phyloP scores from a whole-genome alignment of 2,888 invertebrate genomes.

The Trichopria drosophilae region DNA sequence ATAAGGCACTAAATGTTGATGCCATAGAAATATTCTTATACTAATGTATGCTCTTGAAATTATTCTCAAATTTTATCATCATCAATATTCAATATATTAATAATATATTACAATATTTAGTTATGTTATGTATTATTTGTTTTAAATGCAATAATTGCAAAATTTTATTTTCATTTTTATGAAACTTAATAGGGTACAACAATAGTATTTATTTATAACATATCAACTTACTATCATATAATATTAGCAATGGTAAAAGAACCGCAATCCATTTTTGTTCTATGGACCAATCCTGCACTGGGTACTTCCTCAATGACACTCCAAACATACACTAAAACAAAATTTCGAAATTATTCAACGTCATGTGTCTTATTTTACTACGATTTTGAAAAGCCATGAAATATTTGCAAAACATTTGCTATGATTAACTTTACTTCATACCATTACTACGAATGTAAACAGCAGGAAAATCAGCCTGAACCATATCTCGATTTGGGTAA shows the following conservation, averaged over 20 bases:
- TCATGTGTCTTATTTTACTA: neutral
- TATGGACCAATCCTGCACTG: slow-evolving; percentile 91
- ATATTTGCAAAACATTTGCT: slow-evolving; percentile 7
- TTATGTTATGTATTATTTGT: no score
- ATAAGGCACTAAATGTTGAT: no score
- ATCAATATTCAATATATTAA: neutral
- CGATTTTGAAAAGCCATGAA: slow-evolving; percentile 12
- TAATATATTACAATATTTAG: no score
- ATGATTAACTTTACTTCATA: slow-evolving; percentile 60
- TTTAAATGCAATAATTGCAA: no score
- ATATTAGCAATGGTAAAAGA: slow-evolving; percentile 80
- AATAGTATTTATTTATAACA: no score
- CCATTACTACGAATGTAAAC: slow-evolving; percentile 82
- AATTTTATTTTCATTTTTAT: slow-evolving; percentile 2
- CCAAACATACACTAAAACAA: slow-evolving; percentile 87
- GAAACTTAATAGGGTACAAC: neutral
- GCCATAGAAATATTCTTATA: no score
- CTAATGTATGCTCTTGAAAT: no score
- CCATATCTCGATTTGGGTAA: slow-evolving; percentile 97
- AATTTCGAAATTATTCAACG: neutral
- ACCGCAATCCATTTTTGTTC: slow-evolving; percentile 96
- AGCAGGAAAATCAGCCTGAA: slow-evolving; percentile 91
- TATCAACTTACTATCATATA: slow-evolving; percentile 88
- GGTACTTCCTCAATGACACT: slow-evolving; percentile 83
- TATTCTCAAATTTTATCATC: no score